Evolutionary conservation across 1,140 invertebrate species (phyloP).

Genomic region (Rhyacophila brunnea): DNA sequence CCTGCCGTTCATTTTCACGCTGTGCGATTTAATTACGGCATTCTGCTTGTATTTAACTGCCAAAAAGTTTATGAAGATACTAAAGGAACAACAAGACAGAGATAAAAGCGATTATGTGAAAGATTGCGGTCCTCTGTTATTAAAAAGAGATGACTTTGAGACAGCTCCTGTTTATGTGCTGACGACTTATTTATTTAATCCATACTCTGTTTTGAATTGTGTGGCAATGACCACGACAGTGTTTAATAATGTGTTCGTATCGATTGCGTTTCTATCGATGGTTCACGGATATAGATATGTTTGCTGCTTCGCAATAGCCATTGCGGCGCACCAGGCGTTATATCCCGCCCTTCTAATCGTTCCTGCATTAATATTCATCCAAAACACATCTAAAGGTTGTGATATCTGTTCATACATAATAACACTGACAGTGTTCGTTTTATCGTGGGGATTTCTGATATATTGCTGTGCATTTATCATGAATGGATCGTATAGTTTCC

Average conservation of each 20-base stretch:
- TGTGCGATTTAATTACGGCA: constrained; percentile 73
- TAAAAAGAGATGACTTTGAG: constrained; percentile 55
- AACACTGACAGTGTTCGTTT: constrained; percentile 48
- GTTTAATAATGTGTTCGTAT: constrained; percentile 81
- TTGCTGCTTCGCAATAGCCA: constrained; percentile 66
- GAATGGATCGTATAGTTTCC: constrained; percentile 69
- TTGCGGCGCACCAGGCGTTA: constrained; percentile 79
- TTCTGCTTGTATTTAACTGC: constrained; percentile 68
- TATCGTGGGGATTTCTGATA: constrained; percentile 50
- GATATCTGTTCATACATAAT: constrained; percentile 52
- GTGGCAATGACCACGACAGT: constrained; percentile 89
- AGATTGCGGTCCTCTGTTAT: constrained; percentile 59
- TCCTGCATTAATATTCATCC: constrained; percentile 62
- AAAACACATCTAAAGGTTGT: constrained; percentile 49
- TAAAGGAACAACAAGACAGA: constrained; percentile 51
- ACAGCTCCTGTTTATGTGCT: constrained; percentile 66
- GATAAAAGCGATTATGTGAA: constrained; percentile 54
- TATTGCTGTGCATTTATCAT: constrained; percentile 51
- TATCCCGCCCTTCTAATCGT: constrained; percentile 85
- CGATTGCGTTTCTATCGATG: constrained; percentile 68
- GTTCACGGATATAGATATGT: constrained; percentile 62
- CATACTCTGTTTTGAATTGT: constrained; percentile 87
- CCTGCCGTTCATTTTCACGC: constrained; percentile 68
- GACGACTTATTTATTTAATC: constrained; percentile 89
- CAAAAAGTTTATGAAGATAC: constrained; percentile 60